Percentiles rank a stretch among this genome's conserved stretches.
phyloP scores from a whole-genome alignment of 2,113 vertebrate genomes.

The Acanthisitta chloris region DNA sequence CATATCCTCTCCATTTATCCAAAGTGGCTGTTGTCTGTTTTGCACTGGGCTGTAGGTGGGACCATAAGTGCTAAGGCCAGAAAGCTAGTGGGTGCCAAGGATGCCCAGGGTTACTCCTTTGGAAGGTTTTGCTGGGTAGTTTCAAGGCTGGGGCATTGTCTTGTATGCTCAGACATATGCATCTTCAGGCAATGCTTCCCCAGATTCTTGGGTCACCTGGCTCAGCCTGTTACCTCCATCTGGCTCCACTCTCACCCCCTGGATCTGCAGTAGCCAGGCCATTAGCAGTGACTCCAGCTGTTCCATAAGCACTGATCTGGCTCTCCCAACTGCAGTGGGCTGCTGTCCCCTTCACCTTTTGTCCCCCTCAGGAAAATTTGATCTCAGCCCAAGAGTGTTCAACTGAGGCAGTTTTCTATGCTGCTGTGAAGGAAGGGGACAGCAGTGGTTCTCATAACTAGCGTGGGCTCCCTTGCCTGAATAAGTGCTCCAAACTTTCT shows the following conservation, averaged over 20 bases:
- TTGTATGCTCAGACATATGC: not conserved
- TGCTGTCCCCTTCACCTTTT: not conserved
- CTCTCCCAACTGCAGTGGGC: accelerated
- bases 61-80: not conserved
- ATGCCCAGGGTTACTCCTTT: not conserved
- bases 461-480: not conserved
- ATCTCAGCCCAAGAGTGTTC: not conserved
- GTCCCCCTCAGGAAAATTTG: not conserved
- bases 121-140: not conserved
- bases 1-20: not conserved
- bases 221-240: not conserved
- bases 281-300: not conserved
- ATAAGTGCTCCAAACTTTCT: not conserved
- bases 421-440: not conserved
- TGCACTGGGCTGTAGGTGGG: not conserved
- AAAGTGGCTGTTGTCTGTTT: not conserved
- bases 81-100: not conserved
- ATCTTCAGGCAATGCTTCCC: not conserved
- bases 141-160: not conserved
- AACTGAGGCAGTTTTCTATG: not conserved
- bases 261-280: not conserved
- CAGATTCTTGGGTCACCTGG: not conserved
- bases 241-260: not conserved
- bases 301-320: not conserved
- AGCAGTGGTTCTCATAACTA: not conserved